Conservation (phyloP, 2,888 invertebrate species). For the Drosophila prostipennis region DNA sequence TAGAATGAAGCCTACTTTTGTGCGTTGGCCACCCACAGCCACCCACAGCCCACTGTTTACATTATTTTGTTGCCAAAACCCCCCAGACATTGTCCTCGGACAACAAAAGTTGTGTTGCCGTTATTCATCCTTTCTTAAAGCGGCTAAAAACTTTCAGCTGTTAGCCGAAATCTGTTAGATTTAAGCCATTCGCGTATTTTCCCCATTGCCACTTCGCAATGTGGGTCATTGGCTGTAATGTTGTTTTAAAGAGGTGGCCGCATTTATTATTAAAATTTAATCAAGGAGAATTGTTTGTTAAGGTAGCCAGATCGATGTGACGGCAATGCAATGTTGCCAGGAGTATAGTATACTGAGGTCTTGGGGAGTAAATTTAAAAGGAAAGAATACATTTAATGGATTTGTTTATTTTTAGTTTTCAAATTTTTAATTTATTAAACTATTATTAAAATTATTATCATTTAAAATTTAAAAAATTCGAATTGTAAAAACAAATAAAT, state of each 20-base stretch:
- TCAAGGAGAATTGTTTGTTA: constrained; percentile 30
- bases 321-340: background rate
- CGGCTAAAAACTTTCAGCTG: constrained; percentile 25
- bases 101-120: constrained; percentile 67
- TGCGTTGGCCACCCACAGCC: constrained; percentile 25
- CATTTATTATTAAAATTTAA: constrained; percentile 40
- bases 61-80: constrained; percentile 30
- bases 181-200: constrained; percentile 17
- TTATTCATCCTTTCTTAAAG: constrained; percentile 44
- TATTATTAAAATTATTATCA: no score
- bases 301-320: constrained; percentile 18
- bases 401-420: no score
- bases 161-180: constrained; percentile 45
- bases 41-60: constrained; percentile 15
- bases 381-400: no score
- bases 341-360: no score
- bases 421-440: no score
- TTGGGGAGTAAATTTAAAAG: background rate
- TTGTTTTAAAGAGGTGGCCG: constrained; percentile 37
- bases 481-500: no score
- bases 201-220: constrained; percentile 29
- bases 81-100: constrained; percentile 69
- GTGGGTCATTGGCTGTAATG: constrained; percentile 48
- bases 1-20: constrained; percentile 77
- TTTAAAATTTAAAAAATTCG: no score